Conservation (phyloP, 2,113 vertebrate species). For the Pleuronectes platessa region DNA sequence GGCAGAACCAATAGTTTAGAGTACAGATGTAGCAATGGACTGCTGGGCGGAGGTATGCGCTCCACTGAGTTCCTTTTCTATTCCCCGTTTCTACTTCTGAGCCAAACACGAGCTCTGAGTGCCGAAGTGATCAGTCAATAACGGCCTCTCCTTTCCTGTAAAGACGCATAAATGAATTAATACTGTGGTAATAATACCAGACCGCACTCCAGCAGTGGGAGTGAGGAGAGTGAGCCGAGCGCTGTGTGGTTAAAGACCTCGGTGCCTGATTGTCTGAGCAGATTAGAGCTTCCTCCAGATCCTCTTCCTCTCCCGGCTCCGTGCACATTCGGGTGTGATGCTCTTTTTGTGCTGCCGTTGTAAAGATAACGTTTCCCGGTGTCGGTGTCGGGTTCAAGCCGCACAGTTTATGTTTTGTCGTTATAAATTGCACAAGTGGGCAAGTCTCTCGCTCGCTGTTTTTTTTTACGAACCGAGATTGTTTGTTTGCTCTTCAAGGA, state of each 20-base stretch:
- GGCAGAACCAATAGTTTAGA: too few relatives aligned
- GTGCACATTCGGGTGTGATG: background rate
- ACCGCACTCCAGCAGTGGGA: too few relatives aligned
- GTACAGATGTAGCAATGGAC: too few relatives aligned
- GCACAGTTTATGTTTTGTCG: constrained; percentile 37
- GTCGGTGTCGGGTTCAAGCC: constrained; percentile 2
- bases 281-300: background rate
- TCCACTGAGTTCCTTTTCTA: too few relatives aligned
- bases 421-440: constrained; percentile 51
- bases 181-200: background rate
- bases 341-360: background rate
- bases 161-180: background rate
- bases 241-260: constrained; percentile 8
- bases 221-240: background rate
- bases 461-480: constrained; percentile 34
- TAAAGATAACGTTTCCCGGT: constrained; percentile 7
- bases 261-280: background rate
- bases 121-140: too few relatives aligned
- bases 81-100: too few relatives aligned
- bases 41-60: too few relatives aligned
- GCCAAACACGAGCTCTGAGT: too few relatives aligned
- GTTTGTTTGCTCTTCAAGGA: constrained; percentile 53
- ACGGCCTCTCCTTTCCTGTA: too few relatives aligned
- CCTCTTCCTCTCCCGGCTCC: background rate
- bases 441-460: constrained; percentile 31